These are phyloP conservation scores for Acrossocheilus fasciatus DNA, from an alignment of 2,797 vertebrate genomes.

Conservation along the genomic window DNA sequence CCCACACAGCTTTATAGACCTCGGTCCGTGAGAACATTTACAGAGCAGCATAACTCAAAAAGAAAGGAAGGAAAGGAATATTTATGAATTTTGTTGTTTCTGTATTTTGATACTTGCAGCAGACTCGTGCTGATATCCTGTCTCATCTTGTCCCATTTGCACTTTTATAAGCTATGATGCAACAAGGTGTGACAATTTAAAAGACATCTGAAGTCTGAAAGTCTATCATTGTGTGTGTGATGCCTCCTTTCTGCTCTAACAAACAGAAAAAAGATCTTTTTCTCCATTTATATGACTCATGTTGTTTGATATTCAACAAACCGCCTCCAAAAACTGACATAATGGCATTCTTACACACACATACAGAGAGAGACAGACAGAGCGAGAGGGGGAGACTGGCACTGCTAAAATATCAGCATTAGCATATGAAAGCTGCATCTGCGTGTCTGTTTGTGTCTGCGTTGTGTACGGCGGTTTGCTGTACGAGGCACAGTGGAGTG, in stretches of 20 bases:
- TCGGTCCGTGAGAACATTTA: neutral
- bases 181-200: constrained; percentile 36
- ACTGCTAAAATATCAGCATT: constrained; percentile 71
- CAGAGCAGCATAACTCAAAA: neutral
- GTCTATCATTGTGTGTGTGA: neutral
- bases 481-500: constrained; percentile 25
- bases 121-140: constrained; percentile 6
- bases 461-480: constrained; percentile 54
- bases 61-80: neutral
- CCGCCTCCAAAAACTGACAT: constrained; percentile 56
- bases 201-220: constrained; percentile 27
- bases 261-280: constrained; percentile 40
- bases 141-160: neutral
- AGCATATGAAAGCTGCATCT: constrained; percentile 76
- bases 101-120: neutral
- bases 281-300: constrained; percentile 42
- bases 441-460: constrained; percentile 53
- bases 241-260: constrained; percentile 43
- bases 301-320: constrained; percentile 55
- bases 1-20: constrained; percentile 2
- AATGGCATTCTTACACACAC: constrained; percentile 53
- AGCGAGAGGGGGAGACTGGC: constrained; percentile 55
- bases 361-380: constrained; percentile 48
- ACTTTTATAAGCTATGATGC: constrained; percentile 7
- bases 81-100: neutral